Evolutionary conservation across 2,113 vertebrate species (phyloP), one percentile per base, ranked within the genome.

Genomic region (Ellobius talpinus): DNA sequence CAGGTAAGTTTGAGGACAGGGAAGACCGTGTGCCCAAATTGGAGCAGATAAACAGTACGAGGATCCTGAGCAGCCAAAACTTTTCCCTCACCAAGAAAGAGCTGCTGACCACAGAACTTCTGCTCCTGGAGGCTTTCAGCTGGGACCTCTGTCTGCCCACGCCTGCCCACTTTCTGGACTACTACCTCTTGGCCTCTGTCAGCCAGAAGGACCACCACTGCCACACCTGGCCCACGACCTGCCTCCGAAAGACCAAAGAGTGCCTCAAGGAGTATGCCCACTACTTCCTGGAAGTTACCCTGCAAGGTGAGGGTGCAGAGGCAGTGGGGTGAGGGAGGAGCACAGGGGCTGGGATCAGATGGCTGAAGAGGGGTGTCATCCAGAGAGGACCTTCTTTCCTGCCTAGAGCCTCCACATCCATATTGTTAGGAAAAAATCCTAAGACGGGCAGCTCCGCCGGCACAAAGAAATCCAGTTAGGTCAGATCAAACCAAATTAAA

Each of bases 121-220:
- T 99, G 96, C 98, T 99, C 86, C 98, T 99, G 94, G 99, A 99
- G 97, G 99, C 98, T n/a, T 99, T 99, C 52, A 94, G 98, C 97
- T 99, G 99, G 99, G 99, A 99, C 97, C 98, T 99, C 77, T 99
- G 99, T 96, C 98, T 99, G 98, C 99, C 99, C 93, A 99, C 99
- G 0, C 98, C 99, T 0, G 99, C 99, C n/a, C 99, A 99, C 98
- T 99, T 99, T 97, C 99, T 99, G n/a, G 99, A 99, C 98, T 99
- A 99, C 99, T 99, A 99, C 99, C 99, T 99, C 98, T 97, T 97
- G 29, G 99, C 98, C 72, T 99, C 99, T 0, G 86, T 99, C 97
- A 98, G 98, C n/a, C 99, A 99, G 94, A 98, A 98, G 2, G 99
- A 99, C 98, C 98, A 87, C 66, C 99, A 72, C 99, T 97, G 99